These are phyloP conservation scores for Zosterops lateralis DNA, from an alignment of 2,113 vertebrate species.

Conservation along the genomic window DNA sequence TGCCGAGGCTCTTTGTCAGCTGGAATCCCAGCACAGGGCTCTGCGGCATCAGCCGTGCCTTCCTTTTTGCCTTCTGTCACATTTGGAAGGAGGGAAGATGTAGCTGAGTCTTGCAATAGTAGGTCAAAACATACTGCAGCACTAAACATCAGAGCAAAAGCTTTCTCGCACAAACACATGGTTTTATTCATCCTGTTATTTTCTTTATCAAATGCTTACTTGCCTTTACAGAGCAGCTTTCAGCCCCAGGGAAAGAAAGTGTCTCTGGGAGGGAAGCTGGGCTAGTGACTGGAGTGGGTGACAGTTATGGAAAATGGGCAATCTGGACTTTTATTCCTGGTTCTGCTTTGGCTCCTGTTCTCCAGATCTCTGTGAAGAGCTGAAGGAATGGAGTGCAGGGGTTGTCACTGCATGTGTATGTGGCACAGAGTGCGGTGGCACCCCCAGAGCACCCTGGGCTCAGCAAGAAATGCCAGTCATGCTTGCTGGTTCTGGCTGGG, in stretches of 20 bases:
- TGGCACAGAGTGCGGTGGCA: background rate
- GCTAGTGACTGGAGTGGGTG: background rate
- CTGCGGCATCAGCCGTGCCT: background rate
- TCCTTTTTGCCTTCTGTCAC: conserved; percentile 45
- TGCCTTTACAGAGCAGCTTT: conserved; percentile 7
- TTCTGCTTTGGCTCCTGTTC: background rate
- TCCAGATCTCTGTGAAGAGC: background rate
- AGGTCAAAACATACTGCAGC: conserved; percentile 58
- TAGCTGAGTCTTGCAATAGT: conserved; percentile 59
- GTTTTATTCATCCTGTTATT: conserved; percentile 50
- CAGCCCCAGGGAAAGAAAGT: background rate
- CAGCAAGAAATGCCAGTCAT: background rate
- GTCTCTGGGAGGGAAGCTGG: background rate
- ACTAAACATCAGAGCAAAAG: conserved; percentile 47
- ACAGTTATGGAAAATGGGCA: background rate
- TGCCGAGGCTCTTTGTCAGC: conserved; percentile 39
- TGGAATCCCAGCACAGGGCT: conserved; percentile 26
- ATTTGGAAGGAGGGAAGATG: conserved; percentile 56
- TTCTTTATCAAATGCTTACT: conserved; percentile 34
- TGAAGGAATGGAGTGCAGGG: background rate
- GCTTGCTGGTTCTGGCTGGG: background rate
- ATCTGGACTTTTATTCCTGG: background rate
- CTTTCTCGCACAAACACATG: conserved; percentile 39
- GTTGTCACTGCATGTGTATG: background rate
- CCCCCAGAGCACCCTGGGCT: background rate